These are phyloP conservation scores for Mythimna impura DNA, from an alignment of 2,888 invertebrate genomes.

Conservation along the genomic window DNA sequence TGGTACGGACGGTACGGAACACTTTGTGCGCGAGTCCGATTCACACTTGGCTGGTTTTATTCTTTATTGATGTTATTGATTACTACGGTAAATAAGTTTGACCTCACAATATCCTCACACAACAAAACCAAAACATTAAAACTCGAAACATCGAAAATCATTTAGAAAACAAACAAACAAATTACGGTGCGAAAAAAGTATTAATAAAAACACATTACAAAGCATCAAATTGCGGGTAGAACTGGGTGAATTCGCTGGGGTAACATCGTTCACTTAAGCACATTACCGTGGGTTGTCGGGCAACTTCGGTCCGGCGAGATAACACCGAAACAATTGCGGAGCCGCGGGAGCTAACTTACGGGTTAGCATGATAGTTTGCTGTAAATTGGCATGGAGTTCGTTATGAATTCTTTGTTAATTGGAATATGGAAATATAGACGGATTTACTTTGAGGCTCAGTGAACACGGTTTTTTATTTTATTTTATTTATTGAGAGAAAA, in stretches of 20 bases:
- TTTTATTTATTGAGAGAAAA: too few species aligned
- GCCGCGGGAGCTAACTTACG: constrained; percentile 82
- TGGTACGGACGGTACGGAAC: too few species aligned
- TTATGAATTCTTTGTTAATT: constrained; percentile 76
- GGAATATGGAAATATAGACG: constrained; percentile 61
- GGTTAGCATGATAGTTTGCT: constrained; percentile 74
- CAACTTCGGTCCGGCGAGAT: constrained; percentile 83
- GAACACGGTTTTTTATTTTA: not conserved
- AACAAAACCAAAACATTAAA: constrained; percentile 31
- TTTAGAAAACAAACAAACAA: constrained; percentile 53
- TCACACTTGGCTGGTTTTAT: too few species aligned
- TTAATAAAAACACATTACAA: constrained; percentile 70
- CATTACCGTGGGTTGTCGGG: constrained; percentile 81
- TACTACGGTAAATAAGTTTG: too few species aligned
- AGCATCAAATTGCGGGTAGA: constrained; percentile 80
- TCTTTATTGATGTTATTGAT: too few species aligned
- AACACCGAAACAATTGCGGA: constrained; percentile 85
- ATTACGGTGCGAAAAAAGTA: constrained; percentile 66
- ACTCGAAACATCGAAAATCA: constrained; percentile 51
- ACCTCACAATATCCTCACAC: not conserved
- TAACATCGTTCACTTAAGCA: constrained; percentile 89
- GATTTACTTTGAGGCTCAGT: constrained; percentile 38
- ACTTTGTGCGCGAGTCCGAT: too few species aligned
- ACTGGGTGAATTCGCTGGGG: constrained; percentile 85
- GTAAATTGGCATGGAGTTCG: constrained; percentile 78